A percentile compares a stretch with the other conserved stretches of the same genome.
Evolutionary conservation across 1,140 invertebrate species (phyloP).

Genomic region (Drosophila burlai): DNA sequence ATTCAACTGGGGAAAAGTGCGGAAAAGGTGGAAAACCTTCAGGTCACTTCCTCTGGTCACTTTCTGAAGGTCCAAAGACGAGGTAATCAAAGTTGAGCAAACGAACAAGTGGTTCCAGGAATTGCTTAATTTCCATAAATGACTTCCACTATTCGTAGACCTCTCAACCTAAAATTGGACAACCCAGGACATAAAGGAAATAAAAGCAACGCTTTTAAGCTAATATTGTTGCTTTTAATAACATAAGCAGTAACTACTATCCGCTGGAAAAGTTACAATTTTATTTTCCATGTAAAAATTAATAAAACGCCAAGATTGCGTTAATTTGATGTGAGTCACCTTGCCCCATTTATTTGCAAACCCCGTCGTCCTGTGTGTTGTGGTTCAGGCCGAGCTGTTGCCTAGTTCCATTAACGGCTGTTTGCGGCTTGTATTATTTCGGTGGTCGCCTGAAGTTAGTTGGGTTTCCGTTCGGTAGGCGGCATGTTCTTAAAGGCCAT

Average conservation of each 20-base stretch:
- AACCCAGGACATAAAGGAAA: background rate
- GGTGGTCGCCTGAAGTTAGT: slow-evolving; percentile 48
- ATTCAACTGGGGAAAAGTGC: slow-evolving; percentile 36
- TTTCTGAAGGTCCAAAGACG: background rate
- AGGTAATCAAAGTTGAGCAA: background rate
- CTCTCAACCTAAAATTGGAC: background rate
- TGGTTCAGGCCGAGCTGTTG: slow-evolving; percentile 54
- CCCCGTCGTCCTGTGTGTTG: slow-evolving; percentile 45
- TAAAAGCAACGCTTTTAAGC: background rate
- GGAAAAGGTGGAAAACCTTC: slow-evolving; percentile 14
- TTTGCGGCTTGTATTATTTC: slow-evolving; percentile 7
- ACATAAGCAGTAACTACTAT: too few species aligned
- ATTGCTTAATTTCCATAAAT: slow-evolving; percentile 4
- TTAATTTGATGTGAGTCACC: slow-evolving; percentile 19
- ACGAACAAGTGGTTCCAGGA: background rate
- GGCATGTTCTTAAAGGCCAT: slow-evolving; percentile 65
- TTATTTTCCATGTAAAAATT: background rate
- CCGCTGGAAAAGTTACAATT: background rate
- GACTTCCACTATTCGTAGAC: background rate
- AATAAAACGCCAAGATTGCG: background rate
- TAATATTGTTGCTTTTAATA: background rate
- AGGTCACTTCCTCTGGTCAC: slow-evolving; percentile 32
- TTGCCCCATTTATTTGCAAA: background rate
- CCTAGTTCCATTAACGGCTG: slow-evolving; percentile 49
- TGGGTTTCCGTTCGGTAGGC: slow-evolving; percentile 56